phyloP scores from a whole-genome alignment of 2,797 vertebrate species.

The Mormyrops attenuatus region DNA sequence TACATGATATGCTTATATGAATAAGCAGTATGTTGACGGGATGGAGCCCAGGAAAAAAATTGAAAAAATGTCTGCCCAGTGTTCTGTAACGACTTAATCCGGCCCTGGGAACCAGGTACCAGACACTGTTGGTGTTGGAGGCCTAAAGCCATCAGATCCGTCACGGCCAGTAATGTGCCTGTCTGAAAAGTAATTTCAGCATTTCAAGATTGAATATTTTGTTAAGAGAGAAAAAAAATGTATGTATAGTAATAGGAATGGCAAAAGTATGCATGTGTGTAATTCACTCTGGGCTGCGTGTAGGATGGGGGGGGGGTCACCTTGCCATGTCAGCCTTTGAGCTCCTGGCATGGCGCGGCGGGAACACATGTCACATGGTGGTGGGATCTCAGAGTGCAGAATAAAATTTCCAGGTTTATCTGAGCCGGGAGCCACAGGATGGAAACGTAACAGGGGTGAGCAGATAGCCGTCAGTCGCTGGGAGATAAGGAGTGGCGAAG shows the following conservation, averaged over 20 bases:
- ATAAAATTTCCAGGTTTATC: constrained; percentile 43
- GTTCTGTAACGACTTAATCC: neutral
- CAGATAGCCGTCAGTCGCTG: constrained; percentile 35
- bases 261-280: neutral
- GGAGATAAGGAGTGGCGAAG: constrained; percentile 31
- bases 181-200: constrained; percentile 5
- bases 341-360: neutral
- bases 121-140: neutral
- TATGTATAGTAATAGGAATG: neutral
- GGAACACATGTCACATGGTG: neutral
- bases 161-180: constrained; percentile 14
- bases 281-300: constrained; percentile 7
- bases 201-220: constrained; percentile 8
- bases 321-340: neutral
- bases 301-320: neutral
- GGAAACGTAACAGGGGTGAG: constrained; percentile 11
- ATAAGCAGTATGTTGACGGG: neutral
- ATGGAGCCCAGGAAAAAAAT: neutral
- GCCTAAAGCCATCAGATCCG: constrained; percentile 35
- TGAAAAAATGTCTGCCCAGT: neutral
- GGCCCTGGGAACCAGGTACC: neutral
- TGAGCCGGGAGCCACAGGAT: constrained; percentile 25
- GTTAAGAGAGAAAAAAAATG: neutral
- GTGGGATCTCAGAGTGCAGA: constrained; percentile 16
- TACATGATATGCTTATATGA: neutral